Conservation (phyloP, 2,113 vertebrate species). For the Gasterosteus aculeatus region DNA sequence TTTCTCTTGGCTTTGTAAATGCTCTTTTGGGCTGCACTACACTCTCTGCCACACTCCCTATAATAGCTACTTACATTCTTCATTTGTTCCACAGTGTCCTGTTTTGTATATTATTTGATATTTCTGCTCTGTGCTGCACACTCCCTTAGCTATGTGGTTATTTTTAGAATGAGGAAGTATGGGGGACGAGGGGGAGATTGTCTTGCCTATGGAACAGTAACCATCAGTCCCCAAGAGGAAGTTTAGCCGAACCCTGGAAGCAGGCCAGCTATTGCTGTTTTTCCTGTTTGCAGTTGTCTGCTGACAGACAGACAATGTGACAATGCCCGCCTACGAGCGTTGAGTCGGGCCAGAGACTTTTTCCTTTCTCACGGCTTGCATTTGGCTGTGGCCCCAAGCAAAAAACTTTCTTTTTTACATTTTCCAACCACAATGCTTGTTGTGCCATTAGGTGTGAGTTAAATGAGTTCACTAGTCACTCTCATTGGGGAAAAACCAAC, state of each 20-base stretch:
- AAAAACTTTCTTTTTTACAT: neutral
- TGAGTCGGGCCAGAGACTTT: conserved; percentile 46
- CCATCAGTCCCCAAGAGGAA: conserved; percentile 60
- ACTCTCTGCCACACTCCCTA: neutral
- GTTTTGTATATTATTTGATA: conserved; percentile 28
- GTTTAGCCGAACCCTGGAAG: conserved; percentile 53
- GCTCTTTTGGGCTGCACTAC: conserved; percentile 12
- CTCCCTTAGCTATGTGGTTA: conserved; percentile 39
- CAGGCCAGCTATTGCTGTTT: conserved; percentile 43
- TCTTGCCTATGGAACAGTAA: conserved; percentile 52
- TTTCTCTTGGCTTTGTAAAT: conserved; percentile 2
- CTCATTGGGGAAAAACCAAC: neutral
- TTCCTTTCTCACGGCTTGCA: conserved; percentile 41
- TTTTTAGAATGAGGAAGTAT: conserved; percentile 66
- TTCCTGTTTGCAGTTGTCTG: conserved; percentile 70
- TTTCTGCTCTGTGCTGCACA: conserved; percentile 9
- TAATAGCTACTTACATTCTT: conserved; percentile 2
- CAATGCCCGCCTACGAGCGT: conserved; percentile 16
- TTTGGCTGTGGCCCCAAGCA: conserved; percentile 8
- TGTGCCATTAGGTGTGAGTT: neutral
- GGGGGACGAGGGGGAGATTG: conserved; percentile 9
- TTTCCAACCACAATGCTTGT: neutral
- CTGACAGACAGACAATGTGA: conserved; percentile 64
- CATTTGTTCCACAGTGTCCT: neutral
- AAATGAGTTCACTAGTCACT: neutral